Percentiles rank a stretch among this genome's conserved stretches.
Evolutionary conservation across 2,888 invertebrate species (phyloP).

Genomic region (Lucinisca nassula): DNA sequence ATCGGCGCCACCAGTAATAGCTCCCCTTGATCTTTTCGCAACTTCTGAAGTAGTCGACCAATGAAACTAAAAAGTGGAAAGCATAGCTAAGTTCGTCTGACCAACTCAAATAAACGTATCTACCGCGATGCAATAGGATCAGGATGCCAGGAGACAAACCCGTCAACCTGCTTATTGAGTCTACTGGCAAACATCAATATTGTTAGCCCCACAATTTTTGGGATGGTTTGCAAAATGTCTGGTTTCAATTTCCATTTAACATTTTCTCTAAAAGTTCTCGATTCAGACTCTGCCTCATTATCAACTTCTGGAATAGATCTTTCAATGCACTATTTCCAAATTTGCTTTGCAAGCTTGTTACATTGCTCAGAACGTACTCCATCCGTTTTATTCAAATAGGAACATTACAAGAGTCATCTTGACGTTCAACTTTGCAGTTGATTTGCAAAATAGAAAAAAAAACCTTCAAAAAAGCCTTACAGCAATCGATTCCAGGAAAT

Average conservation of each 20-base stretch:
- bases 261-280: not conserved
- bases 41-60: not conserved
- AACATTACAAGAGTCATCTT: not conserved
- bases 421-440: not conserved
- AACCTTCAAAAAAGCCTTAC: not conserved
- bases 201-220: not conserved
- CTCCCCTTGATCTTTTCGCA: not conserved
- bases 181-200: not conserved
- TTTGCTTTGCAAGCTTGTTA: not conserved
- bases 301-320: not conserved
- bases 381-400: not conserved
- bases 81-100: no score
- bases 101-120: not conserved
- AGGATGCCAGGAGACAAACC: not conserved
- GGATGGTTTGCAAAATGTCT: not conserved
- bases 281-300: not conserved
- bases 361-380: not conserved
- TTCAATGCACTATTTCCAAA: not conserved
- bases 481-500: not conserved
- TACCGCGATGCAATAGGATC: not conserved
- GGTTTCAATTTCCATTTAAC: not conserved
- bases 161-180: not conserved
- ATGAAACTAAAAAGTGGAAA: no score
- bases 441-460: not conserved
- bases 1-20: not conserved